phyloP scores from a whole-genome alignment of 2,113 vertebrate species.

The Nestor notabilis region DNA sequence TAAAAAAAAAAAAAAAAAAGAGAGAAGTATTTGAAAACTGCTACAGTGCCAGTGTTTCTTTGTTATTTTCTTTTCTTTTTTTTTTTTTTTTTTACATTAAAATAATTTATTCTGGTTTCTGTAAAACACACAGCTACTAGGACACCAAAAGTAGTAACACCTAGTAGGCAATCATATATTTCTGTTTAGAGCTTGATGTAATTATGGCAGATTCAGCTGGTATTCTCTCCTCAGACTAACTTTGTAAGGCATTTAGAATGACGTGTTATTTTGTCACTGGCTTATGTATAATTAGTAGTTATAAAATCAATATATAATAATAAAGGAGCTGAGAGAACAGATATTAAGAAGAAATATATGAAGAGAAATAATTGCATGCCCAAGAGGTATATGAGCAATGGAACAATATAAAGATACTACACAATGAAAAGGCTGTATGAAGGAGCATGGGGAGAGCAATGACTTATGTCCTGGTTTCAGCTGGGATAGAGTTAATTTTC shows the following conservation, averaged over 20 bases:
- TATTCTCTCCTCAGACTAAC: background rate
- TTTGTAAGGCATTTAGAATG: background rate
- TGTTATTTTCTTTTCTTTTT: background rate
- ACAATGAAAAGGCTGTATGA: background rate
- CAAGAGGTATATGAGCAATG: background rate
- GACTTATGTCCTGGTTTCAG: background rate
- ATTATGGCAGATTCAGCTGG: background rate
- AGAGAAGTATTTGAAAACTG: background rate
- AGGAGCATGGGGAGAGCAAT: background rate
- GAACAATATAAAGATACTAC: background rate
- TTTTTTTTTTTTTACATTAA: background rate
- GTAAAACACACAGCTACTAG: background rate
- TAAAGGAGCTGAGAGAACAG: background rate
- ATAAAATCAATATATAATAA: background rate
- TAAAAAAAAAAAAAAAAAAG: background rate
- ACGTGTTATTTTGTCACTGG: background rate
- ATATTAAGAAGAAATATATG: background rate
- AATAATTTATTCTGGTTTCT: background rate
- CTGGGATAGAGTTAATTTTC: background rate
- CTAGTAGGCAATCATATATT: background rate
- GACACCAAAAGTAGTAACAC: background rate
- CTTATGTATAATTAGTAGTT: background rate
- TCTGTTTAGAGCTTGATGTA: background rate
- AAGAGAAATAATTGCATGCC: background rate
- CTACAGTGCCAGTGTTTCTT: accelerated